Percentiles rank a stretch among this genome's conserved stretches.
Evolutionary conservation across 2,113 vertebrate species (phyloP).

Genomic region (Lycaon pictus): DNA sequence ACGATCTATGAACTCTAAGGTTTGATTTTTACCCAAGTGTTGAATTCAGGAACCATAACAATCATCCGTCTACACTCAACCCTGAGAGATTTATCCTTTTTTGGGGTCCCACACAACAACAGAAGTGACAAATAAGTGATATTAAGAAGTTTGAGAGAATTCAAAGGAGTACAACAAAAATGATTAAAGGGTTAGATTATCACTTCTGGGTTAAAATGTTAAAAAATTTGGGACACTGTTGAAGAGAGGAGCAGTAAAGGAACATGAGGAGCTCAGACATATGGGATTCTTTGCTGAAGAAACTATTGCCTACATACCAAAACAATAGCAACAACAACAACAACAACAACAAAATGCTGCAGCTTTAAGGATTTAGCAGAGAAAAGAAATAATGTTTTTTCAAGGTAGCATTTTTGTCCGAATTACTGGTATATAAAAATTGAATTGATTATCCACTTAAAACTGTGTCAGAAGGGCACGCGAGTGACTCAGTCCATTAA

Average conservation of each 20-base stretch:
- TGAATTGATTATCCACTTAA: background rate
- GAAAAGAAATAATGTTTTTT: background rate
- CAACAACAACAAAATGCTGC: background rate
- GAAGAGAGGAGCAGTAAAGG: background rate
- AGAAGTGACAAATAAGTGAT: background rate
- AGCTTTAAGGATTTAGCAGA: background rate
- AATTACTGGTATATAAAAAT: background rate
- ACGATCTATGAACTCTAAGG: background rate
- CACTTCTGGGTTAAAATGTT: background rate
- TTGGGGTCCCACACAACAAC: accelerated
- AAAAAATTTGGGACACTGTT: background rate
- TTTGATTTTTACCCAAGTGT: background rate
- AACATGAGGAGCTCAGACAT: background rate
- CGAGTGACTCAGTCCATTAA: background rate
- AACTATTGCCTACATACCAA: background rate
- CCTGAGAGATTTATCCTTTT: background rate
- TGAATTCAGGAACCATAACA: background rate
- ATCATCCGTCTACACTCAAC: background rate
- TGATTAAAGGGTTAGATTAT: background rate
- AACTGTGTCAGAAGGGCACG: background rate
- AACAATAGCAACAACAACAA: background rate
- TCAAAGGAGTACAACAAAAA: background rate
- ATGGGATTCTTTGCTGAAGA: background rate
- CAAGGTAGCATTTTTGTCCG: background rate
- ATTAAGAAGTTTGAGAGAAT: background rate